These are phyloP conservation scores for Callionymus lyra DNA, from an alignment of 2,113 vertebrate species.

Conservation along the genomic window DNA sequence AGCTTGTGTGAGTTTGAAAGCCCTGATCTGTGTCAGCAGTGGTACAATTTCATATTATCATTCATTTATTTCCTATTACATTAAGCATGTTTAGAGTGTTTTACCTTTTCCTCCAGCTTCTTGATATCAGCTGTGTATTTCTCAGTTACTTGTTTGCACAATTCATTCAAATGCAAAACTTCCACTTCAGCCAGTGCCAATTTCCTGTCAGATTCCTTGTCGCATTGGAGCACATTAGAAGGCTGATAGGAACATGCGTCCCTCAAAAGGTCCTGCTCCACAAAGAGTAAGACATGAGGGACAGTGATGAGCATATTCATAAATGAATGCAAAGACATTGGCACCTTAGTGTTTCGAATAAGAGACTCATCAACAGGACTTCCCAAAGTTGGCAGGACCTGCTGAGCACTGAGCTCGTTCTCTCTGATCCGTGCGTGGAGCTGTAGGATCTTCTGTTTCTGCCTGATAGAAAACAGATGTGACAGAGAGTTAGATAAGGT, in stretches of 20 bases:
- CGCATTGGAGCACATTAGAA: constrained; percentile 43
- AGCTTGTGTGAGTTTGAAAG: background rate
- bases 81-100: background rate
- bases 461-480: constrained; percentile 65
- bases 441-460: constrained; percentile 87
- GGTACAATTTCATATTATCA: background rate
- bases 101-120: constrained; percentile 91
- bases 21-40: background rate
- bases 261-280: background rate
- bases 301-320: background rate
- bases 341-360: constrained; percentile 72
- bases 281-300: no score
- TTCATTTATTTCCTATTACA: background rate
- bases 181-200: constrained; percentile 75
- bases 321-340: background rate
- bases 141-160: constrained; percentile 75
- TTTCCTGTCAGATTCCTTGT: constrained; percentile 78
- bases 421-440: constrained; percentile 85
- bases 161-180: constrained; percentile 75
- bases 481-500: background rate
- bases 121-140: constrained; percentile 84
- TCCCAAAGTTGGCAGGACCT: constrained; percentile 75
- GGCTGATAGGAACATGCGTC: background rate
- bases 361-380: constrained; percentile 72
- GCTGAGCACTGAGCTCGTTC: constrained; percentile 81